Base-by-base conservation (phyloP, 2,797 vertebrate species). In the Eremophila alpestris region DNA sequence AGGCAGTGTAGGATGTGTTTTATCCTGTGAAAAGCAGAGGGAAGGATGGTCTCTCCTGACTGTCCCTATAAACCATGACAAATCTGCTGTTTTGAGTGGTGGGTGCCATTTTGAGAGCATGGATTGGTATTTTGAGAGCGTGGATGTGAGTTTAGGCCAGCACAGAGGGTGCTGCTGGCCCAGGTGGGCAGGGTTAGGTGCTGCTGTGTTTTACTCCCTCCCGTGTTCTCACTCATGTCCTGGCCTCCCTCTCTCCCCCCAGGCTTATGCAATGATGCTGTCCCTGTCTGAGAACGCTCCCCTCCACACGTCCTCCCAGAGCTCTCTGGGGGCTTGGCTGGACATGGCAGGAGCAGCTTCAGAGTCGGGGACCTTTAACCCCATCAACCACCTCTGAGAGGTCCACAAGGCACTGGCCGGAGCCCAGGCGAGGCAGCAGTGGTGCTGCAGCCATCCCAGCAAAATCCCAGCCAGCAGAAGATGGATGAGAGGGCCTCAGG, bases 191-290 rank as follows among this genome's bases (percentile, higher is more conserved):
- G 8, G 69, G 60, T 29, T 7, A 9, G 74, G 11, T 5, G 60
- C 13, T 29, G 67, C 69, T 52, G 60, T 6, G 73, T 51, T 27
- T n/a, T 9, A 5, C 81, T 1, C 52, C 9, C 13, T 4, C 29
- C 79, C 4, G 2, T 2, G 8, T 21, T 20, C 16, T 97, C 36
- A 59, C 92, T 55, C 38, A 1, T 93, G 63, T 51, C 68, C 41
- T 73, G 84, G 67, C 81, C 0, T n/a, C 89, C 0, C 86, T 89
- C 91, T 96, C 54, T 92, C 79, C 62, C 9, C 9, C 20, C 98
- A 99, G 99, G 99, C 99, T 97, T 99, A 99, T 98, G 99, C 99
- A 99, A 99, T 99, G 99, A 99, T 99, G 99, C 98, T 99, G 97
- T 99, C 99, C 96, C 98, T 99, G 83, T 99, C 99, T 9, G 99